A percentile compares a stretch with the other conserved stretches of the same genome.
Evolutionary conservation across 2,888 invertebrate genomes (phyloP).

Genomic region (Pristionchus mayeri): DNA sequence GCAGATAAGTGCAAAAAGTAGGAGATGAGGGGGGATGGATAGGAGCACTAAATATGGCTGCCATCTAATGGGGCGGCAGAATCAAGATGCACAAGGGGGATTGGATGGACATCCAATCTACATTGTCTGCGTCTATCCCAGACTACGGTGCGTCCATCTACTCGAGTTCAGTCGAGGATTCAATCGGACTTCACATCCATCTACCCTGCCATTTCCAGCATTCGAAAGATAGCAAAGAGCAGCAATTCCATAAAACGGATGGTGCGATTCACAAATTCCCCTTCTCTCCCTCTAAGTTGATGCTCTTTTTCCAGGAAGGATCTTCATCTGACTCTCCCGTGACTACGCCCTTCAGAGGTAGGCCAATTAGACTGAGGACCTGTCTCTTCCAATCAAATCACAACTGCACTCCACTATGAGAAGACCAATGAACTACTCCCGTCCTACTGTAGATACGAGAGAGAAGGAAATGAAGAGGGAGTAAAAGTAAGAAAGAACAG

Average conservation of each 20-base stretch:
- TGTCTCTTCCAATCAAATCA: slow-evolving; percentile 7
- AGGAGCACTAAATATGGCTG: not conserved
- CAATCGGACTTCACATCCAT: no score
- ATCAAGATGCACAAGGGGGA: not conserved
- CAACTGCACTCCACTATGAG: not conserved
- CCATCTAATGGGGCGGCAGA: not conserved
- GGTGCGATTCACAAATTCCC: not conserved
- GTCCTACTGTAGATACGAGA: slow-evolving; percentile 11
- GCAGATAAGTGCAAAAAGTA: not conserved
- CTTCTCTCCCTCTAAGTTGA: not conserved
- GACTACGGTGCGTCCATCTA: no score
- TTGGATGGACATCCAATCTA: not conserved
- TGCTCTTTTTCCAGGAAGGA: not conserved
- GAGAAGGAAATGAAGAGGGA: not conserved
- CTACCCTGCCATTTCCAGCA: not conserved
- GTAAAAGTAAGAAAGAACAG: not conserved
- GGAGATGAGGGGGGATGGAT: not conserved
- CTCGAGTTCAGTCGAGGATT: no score
- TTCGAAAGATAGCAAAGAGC: not conserved
- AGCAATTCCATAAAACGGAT: slow-evolving; percentile 16
- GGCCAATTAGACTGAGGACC: not conserved
- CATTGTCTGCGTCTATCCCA: no score
- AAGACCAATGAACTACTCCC: not conserved
- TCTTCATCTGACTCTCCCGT: not conserved
- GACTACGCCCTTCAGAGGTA: not conserved